Base-by-base conservation (phyloP, 2,888 invertebrate species). In the Congeria kusceri region DNA sequence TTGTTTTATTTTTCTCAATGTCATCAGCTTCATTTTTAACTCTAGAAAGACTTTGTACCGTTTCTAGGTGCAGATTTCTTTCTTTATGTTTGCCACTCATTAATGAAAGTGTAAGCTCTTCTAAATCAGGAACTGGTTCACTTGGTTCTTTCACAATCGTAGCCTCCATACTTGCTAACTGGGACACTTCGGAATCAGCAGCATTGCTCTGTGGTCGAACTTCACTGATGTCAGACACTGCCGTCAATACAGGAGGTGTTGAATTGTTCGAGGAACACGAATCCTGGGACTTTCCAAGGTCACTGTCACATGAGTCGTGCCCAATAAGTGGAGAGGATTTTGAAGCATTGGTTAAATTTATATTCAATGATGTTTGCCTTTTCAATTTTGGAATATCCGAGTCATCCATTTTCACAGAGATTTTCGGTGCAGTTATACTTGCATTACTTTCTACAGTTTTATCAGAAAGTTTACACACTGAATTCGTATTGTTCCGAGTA, bases 381-480 rank as follows among this genome's bases (percentile, higher is more conserved):
- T 73, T 73, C 47, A 80, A 67, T 69, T 76, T 72, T 11, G 80
- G 80, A 23, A 80, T 80, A 65, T 77, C 80, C n/a, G 69, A 72
- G 66, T 80, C 69, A 28, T 76, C 76, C 0, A 32, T 15, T 49
- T 49, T 49, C 49, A 49, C 49, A 20, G 49, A 32, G 32, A 7
- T 39, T 39, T 39, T 39, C 15, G 3, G 39, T 39, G 39, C 39
- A 39, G 9, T 39, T 5, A 39, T 11, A 15, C 1, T 39, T 11
- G 39, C 39, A 11, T 39, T 39, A 39, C 39, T 39, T 7, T 39
- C 39, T 39, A 39, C 39, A 39, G 39, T 39, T 39, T 39, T 11
- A 13, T 39, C 39, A 39, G 39, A 15, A 39, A 9, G 39, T 39
- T 39, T 39, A 39, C 39, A 3, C 39, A 7, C 39, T 39, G 39